Percentiles rank a stretch among this genome's conserved stretches.
Evolutionary conservation across 2,113 vertebrate species (phyloP).

Genomic region (Istiophorus platypterus): DNA sequence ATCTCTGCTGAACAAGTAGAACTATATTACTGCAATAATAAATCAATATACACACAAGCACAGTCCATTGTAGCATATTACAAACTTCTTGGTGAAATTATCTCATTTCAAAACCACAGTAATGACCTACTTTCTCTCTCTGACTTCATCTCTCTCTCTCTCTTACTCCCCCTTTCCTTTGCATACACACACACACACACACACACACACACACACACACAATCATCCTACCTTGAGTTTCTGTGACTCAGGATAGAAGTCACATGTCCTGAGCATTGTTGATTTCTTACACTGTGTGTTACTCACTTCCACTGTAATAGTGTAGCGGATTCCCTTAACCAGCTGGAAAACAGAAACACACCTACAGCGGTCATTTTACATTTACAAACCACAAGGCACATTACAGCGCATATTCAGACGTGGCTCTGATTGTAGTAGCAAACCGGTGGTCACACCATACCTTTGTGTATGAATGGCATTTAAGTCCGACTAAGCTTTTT

Average conservation of each 20-base stretch:
- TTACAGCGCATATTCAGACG: background rate
- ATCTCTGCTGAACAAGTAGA: conserved; percentile 19
- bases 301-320: conserved; percentile 84
- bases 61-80: background rate
- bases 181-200: background rate
- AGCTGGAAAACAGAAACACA: conserved; percentile 78
- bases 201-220: background rate
- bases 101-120: background rate
- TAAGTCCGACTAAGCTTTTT: background rate
- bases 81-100: background rate
- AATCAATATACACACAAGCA: background rate
- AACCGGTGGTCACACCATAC: background rate
- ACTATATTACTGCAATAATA: background rate
- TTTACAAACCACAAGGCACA: background rate
- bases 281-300: conserved; percentile 87
- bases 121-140: background rate
- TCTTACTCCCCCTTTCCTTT: background rate
- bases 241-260: conserved; percentile 81
- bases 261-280: conserved; percentile 69
- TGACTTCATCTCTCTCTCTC: background rate
- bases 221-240: conserved; percentile 85
- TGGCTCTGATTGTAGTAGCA: background rate
- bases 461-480: background rate
- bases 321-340: conserved; percentile 88
- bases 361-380: background rate